Evolutionary conservation across 1,140 invertebrate genomes (phyloP).

Genomic region (Pollicipes pollicipes): DNA sequence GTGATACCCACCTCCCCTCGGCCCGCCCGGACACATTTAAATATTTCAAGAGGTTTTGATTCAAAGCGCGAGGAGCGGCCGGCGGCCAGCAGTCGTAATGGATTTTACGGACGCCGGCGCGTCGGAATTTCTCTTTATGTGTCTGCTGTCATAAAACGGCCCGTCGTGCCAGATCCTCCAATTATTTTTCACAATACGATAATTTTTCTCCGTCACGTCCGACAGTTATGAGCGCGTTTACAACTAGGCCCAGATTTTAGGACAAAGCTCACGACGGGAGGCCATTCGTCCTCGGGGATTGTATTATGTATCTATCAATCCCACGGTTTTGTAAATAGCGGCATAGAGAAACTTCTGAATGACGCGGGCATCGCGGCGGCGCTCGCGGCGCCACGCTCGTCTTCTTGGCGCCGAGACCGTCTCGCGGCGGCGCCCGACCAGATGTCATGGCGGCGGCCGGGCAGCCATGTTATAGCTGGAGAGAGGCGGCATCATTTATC

Average conservation of each 20-base stretch:
- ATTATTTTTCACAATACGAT: slow-evolving; percentile 2
- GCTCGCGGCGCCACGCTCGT: not conserved
- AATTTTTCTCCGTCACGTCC: not conserved
- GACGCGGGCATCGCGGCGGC: not conserved
- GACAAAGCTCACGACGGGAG: not conserved
- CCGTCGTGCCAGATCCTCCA: not conserved
- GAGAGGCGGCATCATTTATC: too few relatives aligned
- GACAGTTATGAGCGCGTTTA: slow-evolving; percentile 1
- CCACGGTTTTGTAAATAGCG: not conserved
- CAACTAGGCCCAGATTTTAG: not conserved
- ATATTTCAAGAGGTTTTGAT: slow-evolving; percentile 1
- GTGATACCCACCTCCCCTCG: not conserved
- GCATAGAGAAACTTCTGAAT: not conserved
- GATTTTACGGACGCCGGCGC: not conserved
- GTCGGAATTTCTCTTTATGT: not conserved
- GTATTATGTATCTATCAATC: slow-evolving; percentile 2
- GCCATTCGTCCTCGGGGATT: not conserved
- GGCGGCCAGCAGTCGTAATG: not conserved
- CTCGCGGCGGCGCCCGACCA: not conserved
- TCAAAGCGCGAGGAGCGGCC: not conserved
- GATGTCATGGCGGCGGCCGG: not conserved
- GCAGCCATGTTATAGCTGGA: too few relatives aligned
- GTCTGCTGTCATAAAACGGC: not conserved
- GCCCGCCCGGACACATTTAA: not conserved
- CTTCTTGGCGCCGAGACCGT: not conserved